Base-by-base conservation (phyloP, 2,888 invertebrate species). In the Ennomos erosarius region DNA sequence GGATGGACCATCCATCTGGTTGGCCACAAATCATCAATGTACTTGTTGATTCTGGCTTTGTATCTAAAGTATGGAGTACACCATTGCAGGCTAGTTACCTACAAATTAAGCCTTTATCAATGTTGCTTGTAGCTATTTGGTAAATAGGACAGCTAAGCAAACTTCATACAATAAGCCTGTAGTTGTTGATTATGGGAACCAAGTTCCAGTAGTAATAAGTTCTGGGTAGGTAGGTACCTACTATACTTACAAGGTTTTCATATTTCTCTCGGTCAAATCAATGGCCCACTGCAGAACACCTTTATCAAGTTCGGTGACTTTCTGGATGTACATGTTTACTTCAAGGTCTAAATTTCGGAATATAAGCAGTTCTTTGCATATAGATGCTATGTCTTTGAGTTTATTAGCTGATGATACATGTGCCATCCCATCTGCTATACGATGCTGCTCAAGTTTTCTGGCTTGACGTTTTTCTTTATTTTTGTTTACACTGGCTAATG, bases 211-310 rank as follows among this genome's bases (percentile, higher is more conserved):
- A 6, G 5, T 0, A 4, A 26, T 26, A 26, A 3, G 1, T 26
- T 1, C 2, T 26, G 1, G 4, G 26, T 26, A 26, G 1, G 26
- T 0, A 26, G 26, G 26, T 26, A 26, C 5, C 0, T 26, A 26
- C 6, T 26, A 26, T 64, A 81, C 94, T 93, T 94, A 97, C 94
- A 96, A 88, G 60, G 89, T 78, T 83, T 95, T 95, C 97, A 97
- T 97, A 82, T 98, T 98, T 65, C 93, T 92, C 79, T 96, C 95
- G 61, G 96, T 95, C 33, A 98, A 91, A 72, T 95, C 93, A 73
- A 96, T 95, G 45, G 95, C 94, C 96, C 96, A 97, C 37, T 95
- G 88, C 36, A 94, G 81, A 8, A 93, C 91, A 59, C 87, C 87
- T 53, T 93, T 87, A 51, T 94, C 92, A 49, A 97, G 83, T 59